Evolutionary conservation across 1,140 invertebrate genomes (phyloP).

Genomic region (Epicauta chinensis): DNA sequence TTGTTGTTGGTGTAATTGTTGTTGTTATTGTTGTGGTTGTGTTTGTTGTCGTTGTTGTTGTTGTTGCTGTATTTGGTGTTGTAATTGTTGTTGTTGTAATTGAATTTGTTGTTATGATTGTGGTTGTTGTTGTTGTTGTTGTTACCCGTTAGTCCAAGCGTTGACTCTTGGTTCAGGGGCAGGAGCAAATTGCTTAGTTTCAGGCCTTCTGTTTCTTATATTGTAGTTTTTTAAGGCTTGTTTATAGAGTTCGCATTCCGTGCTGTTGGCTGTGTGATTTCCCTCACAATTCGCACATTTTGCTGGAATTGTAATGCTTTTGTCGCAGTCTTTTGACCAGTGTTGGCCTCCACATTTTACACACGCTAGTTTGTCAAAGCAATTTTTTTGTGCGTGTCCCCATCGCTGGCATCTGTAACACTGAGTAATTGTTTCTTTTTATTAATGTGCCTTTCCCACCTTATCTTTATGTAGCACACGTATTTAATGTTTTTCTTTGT

Average conservation of each 20-base stretch:
- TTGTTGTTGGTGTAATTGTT: background rate
- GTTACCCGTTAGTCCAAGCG: background rate
- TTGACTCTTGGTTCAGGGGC: background rate
- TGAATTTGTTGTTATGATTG: no score
- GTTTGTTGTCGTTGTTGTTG: no score
- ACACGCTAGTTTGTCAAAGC: conserved; percentile 26
- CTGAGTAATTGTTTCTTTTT: conserved; percentile 26
- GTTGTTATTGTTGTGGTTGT: no score
- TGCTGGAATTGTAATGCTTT: background rate
- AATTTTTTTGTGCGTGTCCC: conserved; percentile 36
- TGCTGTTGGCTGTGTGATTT: conserved; percentile 1
- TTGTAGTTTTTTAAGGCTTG: background rate
- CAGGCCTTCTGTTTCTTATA: background rate
- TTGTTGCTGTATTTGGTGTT: no score
- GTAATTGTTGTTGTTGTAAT: no score
- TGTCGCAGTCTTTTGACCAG: conserved; percentile 33
- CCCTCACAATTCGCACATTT: conserved; percentile 7
- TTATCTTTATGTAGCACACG: background rate
- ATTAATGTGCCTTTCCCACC: conserved; percentile 27
- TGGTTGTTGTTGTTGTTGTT: no score
- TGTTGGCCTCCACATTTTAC: conserved; percentile 39
- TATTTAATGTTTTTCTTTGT: background rate
- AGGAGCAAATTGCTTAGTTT: background rate
- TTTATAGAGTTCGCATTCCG: background rate
- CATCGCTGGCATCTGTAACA: conserved; percentile 38